A percentile compares a stretch with the other conserved stretches of the same genome.
These are phyloP conservation scores for Drosophila navojoa DNA, from an alignment of 1,140 invertebrate genomes.

Conservation along the genomic window DNA sequence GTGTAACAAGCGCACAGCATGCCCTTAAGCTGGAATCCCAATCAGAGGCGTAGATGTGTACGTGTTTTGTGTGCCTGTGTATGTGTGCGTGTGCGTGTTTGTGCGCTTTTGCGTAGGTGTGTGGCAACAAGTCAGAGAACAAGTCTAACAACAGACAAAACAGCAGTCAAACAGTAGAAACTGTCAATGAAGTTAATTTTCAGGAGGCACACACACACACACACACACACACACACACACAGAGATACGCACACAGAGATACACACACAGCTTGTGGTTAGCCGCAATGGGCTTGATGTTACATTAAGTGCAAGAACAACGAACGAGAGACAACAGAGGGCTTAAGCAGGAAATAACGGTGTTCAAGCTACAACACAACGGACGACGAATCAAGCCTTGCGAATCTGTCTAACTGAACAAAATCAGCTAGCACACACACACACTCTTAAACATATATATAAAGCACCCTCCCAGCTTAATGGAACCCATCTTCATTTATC, in stretches of 20 bases:
- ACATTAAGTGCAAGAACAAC: constrained; percentile 18
- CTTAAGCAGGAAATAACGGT: neutral
- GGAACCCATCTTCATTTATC: constrained; percentile 58
- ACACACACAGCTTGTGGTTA: constrained; percentile 48
- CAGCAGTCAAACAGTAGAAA: constrained; percentile 38
- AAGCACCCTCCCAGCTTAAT: constrained; percentile 23
- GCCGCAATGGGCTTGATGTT: constrained; percentile 63
- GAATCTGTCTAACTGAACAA: constrained; percentile 17
- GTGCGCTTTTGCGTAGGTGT: neutral
- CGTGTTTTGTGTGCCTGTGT: constrained; percentile 1
- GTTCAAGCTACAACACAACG: neutral
- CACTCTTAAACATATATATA: neutral
- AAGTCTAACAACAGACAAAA: constrained; percentile 18
- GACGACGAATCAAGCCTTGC: constrained; percentile 10
- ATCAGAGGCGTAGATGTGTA: constrained; percentile 13
- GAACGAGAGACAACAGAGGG: constrained; percentile 3
- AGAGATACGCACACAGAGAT: neutral
- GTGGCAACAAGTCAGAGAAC: constrained; percentile 16
- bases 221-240: constrained; percentile 7
- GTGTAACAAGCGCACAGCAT: constrained; percentile 1
- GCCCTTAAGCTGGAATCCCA: constrained; percentile 5
- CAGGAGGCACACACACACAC: constrained; percentile 13
- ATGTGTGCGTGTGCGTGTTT: constrained; percentile 5
- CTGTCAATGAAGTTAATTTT: constrained; percentile 63
- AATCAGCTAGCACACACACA: neutral